A percentile compares a stretch with the other conserved stretches of the same genome.
phyloP scores from a whole-genome alignment of 2,888 invertebrate genomes.

The Urechis unicinctus region DNA sequence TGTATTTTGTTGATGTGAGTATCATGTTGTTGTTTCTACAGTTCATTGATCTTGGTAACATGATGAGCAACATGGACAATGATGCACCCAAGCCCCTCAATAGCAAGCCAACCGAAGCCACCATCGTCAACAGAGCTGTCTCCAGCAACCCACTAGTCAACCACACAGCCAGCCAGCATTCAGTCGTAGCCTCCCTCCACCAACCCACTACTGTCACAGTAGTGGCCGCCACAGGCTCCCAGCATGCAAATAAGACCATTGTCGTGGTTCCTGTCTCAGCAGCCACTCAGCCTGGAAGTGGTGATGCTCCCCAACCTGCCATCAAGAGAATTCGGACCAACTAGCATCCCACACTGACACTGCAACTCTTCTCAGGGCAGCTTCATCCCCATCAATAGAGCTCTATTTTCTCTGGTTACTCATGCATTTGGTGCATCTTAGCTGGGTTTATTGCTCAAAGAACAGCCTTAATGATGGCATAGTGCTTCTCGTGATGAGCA shows the following conservation, averaged over 20 bases:
- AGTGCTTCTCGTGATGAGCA: too few relatives aligned
- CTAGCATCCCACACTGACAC: too few relatives aligned
- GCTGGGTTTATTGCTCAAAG: too few relatives aligned
- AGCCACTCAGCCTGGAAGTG: constrained; percentile 5
- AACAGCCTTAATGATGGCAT: too few relatives aligned
- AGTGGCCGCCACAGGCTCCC: constrained; percentile 2
- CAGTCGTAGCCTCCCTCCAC: constrained; percentile 1
- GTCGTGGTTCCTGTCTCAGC: constrained; percentile 20
- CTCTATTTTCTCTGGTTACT: too few relatives aligned
- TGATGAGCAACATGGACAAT: constrained; percentile 11
- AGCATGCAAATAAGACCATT: constrained; percentile 17
- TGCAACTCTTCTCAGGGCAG: too few relatives aligned
- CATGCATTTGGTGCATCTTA: too few relatives aligned
- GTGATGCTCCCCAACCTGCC: constrained; percentile 10
- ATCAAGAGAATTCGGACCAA: constrained; percentile 11
- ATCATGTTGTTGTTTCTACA: too few relatives aligned
- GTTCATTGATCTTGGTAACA: constrained; percentile 17
- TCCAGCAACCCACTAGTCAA: constrained; percentile 1
- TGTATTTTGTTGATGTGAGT: too few relatives aligned
- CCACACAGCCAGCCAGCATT: neutral
- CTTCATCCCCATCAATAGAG: too few relatives aligned
- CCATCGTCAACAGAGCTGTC: neutral
- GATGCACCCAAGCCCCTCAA: neutral
- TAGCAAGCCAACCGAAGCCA: neutral
- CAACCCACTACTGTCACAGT: constrained; percentile 7